These are phyloP conservation scores for Archilochus colubris DNA, from an alignment of 2,113 vertebrate genomes.

Conservation along the genomic window DNA sequence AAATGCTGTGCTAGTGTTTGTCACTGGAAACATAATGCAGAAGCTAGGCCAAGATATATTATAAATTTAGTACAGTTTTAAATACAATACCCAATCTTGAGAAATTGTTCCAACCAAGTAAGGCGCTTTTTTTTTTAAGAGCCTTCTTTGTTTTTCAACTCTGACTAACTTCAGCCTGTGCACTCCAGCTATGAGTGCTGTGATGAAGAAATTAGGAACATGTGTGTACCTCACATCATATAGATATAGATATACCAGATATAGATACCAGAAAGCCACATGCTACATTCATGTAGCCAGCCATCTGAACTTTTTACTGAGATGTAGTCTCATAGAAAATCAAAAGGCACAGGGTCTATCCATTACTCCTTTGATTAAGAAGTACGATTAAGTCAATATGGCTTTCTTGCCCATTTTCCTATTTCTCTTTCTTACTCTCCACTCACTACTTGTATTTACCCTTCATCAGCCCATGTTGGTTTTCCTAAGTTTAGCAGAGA, in stretches of 20 bases:
- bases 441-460: not conserved
- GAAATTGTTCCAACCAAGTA: not conserved
- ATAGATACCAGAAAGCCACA: not conserved
- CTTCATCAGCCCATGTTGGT: not conserved
- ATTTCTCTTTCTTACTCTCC: not conserved
- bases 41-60: not conserved
- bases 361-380: not conserved
- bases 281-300: not conserved
- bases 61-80: not conserved
- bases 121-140: not conserved
- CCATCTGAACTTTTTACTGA: not conserved
- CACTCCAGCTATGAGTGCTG: not conserved
- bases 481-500: not conserved
- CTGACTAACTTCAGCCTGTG: not conserved
- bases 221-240: not conserved
- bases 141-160: not conserved
- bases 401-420: not conserved
- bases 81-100: not conserved
- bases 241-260: not conserved
- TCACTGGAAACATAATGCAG: not conserved
- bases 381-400: not conserved
- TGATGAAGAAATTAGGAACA: not conserved
- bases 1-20: not conserved
- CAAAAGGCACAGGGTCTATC: not conserved
- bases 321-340: not conserved